Evolutionary conservation across 2,888 invertebrate genomes (phyloP).

Genomic region (Notocelia uddmanniana): DNA sequence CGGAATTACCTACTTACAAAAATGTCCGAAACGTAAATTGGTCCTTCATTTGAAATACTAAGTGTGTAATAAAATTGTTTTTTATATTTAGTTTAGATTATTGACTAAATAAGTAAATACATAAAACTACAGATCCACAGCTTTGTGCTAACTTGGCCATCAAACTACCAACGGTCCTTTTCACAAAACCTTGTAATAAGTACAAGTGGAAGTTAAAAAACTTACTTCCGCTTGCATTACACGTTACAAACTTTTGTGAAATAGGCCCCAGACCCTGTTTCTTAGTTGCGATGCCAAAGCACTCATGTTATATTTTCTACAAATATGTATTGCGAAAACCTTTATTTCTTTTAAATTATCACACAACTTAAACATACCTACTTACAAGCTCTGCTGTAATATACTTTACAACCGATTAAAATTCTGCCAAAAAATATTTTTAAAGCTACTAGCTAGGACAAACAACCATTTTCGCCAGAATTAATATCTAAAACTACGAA

Average conservation of each 20-base stretch:
- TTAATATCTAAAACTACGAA: neutral
- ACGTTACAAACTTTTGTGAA: neutral
- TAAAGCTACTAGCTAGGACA: too few relatives aligned
- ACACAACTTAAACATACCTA: too few relatives aligned
- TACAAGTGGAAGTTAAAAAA: too few relatives aligned
- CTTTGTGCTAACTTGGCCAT: too few relatives aligned
- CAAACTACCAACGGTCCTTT: too few relatives aligned
- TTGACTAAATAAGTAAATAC: conserved; percentile 15
- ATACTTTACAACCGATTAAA: too few relatives aligned
- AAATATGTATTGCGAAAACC: too few relatives aligned
- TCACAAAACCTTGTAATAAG: too few relatives aligned
- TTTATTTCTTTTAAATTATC: too few relatives aligned
- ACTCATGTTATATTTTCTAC: neutral
- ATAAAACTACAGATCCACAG: conserved; percentile 9
- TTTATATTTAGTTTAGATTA: conserved; percentile 14
- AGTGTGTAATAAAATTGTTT: conserved; percentile 3
- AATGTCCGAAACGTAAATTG: conserved; percentile 6
- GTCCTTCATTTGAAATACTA: conserved; percentile 29
- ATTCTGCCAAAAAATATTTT: too few relatives aligned
- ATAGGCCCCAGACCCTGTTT: neutral
- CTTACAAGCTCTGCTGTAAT: too few relatives aligned
- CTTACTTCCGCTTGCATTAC: too few relatives aligned
- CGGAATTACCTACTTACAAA: neutral
- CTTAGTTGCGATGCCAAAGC: neutral
- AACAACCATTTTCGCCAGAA: neutral